Base-by-base conservation (phyloP, 2,113 vertebrate species). In the Pelecanoides urinatrix region DNA sequence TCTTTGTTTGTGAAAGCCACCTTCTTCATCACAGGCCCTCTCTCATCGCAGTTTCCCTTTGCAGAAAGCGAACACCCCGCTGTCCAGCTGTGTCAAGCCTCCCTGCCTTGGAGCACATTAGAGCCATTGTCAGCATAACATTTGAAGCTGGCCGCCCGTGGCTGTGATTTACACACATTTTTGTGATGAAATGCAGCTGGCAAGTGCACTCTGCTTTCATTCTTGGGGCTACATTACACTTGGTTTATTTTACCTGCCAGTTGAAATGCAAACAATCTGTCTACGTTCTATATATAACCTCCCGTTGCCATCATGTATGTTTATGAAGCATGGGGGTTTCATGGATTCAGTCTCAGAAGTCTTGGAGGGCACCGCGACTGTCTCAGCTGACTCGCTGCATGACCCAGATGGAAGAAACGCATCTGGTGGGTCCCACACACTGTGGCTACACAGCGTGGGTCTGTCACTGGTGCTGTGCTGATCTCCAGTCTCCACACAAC, bases 161-260 rank as follows among this genome's bases (percentile, higher is more conserved):
- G 55, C 83, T 56, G 84, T 70, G 90, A 78, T 79, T 76, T 50
- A 55, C 16, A 5, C 36, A 5, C 77, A 19, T 65, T 65, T 82
- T 66, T 10, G 82, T 66, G 72, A 77, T 7, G 76, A 95, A 59
- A 86, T 58, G 94, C 92, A 92, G 95, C 96, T 88, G 90, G 76
- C 82, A 86, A 70, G n/a, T 3, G 72, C 72, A 0, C 86, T 81
- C 82, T 91, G 95, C 96, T 92, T 80, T 77, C 63, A 10, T 72
- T 26, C 88, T 20, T 13, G 9, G 38, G 55, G 59, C 82, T 92
- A 38, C 5, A 26, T 53, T 38, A 81, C 18, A 38, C 88, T 86
- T 20, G 58, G 59, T 90, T 96, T 95, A 40, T 92, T 92, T 96
- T 40, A 79, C 93, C 94, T 94, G 91, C 91, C 90, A 85, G 87